Base-by-base conservation (phyloP, 1,140 invertebrate genomes). In the Drosophila gunungcola region DNA sequence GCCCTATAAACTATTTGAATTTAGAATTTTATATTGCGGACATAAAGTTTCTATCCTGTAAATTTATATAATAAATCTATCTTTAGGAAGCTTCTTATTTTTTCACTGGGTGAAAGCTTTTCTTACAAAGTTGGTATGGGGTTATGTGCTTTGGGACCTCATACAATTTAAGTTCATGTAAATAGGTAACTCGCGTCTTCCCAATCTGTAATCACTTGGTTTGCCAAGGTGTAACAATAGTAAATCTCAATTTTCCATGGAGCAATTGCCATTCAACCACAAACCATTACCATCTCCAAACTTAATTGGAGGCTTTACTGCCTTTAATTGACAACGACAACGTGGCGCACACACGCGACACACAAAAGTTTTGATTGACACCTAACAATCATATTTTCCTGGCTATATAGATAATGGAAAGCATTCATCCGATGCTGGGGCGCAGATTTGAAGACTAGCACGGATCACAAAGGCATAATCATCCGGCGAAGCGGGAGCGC, bases 301-400 rank as follows among this genome's bases (percentile, higher is more conserved):
- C 61, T 88, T 85, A 88, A 85, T 85, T 88, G 82, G 74, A 82
- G 69, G 51, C 82, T 74, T 86, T 82, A 80, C 78, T 82, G 74
- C 57, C 60, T 82, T 46, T 82, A 85, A 85, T 88, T 82, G 83
- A 82, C 78, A 72, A 67, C 58, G 75, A 70, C 77, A 80, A 75
- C 63, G 55, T n/a, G 49, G 61, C 65, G 29, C 48, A 68, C 64
- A 78, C 69, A 73, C 73, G 74, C 60, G 83, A 68, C 74, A 77
- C 64, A 49, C 58, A 42, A 68, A 41, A 64, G 41, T 56, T 73
- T 78, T 85, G 83, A 85, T 85, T 85, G 82, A 85, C 82, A 85
- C 82, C 74, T 75, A 75, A 88, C 82, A 81, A 76, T 77, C 61
- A 73, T 77, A 81, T 78, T 63, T 72, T 78, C 41, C 49, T 41